These are phyloP conservation scores for Macheiramphus alcinus DNA, from an alignment of 2,113 vertebrate genomes.

Conservation along the genomic window DNA sequence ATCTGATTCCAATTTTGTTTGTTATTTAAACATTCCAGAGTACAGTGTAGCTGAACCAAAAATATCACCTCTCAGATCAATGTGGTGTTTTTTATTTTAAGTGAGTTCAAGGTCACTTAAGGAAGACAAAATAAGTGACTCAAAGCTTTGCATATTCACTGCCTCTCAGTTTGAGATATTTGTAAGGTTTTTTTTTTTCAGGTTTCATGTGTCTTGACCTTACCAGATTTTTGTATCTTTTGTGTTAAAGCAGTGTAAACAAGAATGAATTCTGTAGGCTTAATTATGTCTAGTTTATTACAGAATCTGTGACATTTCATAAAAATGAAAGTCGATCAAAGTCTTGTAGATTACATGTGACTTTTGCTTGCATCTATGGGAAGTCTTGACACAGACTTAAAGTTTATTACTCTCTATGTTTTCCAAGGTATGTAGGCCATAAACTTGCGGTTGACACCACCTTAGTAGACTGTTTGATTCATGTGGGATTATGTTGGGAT, in stretches of 20 bases:
- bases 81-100: not conserved
- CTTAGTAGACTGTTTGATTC: not conserved
- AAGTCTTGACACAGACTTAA: not conserved
- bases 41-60: conserved; percentile 8
- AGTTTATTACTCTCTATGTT: not conserved
- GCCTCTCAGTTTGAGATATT: not conserved
- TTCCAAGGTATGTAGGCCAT: not conserved
- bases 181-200: not conserved
- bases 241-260: not conserved
- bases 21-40: conserved; percentile 28
- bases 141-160: not conserved
- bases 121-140: not conserved
- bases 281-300: not conserved
- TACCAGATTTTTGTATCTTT: not conserved
- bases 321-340: not conserved
- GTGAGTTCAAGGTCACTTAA: conserved; percentile 57
- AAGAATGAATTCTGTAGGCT: not conserved
- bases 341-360: not conserved
- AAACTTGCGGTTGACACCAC: not conserved
- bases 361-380: not conserved
- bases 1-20: conserved; percentile 33
- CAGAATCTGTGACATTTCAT: not conserved
- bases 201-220: not conserved
- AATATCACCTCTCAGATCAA: not conserved
- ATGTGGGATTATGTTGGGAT: not conserved